phyloP scores from a whole-genome alignment of 37 sponge, comb jelly and placozoan genomes.

The Beroe ovata region DNA sequence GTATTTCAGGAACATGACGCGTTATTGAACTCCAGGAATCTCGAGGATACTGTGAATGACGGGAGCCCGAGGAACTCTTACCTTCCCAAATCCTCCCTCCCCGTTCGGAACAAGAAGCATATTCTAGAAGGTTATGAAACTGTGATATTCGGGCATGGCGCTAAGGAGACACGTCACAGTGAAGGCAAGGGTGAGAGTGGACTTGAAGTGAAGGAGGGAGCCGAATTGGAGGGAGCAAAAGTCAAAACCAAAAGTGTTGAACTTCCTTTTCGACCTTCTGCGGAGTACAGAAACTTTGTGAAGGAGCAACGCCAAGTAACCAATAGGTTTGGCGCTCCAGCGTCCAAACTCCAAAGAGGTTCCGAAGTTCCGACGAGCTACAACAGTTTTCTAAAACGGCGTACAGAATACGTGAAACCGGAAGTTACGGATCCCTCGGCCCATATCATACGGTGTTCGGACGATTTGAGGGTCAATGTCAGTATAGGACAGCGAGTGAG shows the following conservation, averaged over 20 bases:
- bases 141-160: neutral
- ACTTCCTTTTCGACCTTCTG: neutral
- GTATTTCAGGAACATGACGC: conserved; percentile 35
- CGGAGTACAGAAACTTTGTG: conserved; percentile 27
- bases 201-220: neutral
- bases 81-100: conserved; percentile 50
- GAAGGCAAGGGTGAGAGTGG: neutral
- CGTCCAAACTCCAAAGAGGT: neutral
- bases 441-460: neutral
- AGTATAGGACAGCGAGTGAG: neutral
- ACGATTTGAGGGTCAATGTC: neutral
- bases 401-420: neutral
- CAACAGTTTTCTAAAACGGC: neutral
- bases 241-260: neutral
- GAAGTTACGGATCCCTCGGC: neutral
- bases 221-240: neutral
- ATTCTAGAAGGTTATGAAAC: conserved; percentile 18
- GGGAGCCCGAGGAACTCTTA: neutral
- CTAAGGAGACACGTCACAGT: neutral
- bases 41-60: conserved; percentile 20
- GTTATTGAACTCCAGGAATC: neutral
- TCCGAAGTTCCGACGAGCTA: conserved; percentile 7
- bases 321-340: neutral
- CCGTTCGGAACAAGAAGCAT: neutral
- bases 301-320: neutral